Evolutionary conservation across 2,888 invertebrate species (phyloP).

Genomic region (Scelioninae gen. 2): DNA sequence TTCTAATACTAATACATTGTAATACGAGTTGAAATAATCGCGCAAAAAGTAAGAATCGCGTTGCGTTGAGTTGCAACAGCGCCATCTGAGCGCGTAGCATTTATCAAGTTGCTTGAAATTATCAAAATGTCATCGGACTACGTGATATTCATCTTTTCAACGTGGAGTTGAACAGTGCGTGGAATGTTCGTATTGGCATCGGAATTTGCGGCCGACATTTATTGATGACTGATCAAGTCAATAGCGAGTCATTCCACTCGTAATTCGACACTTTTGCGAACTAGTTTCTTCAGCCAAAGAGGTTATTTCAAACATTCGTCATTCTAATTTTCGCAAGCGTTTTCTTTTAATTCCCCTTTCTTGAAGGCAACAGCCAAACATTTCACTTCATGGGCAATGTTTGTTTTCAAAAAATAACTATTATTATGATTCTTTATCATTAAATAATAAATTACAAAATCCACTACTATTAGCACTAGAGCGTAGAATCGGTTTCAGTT

Average conservation of each 20-base stretch:
- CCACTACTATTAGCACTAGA: too few relatives aligned
- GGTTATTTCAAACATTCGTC: conserved; percentile 44
- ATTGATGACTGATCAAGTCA: conserved; percentile 11
- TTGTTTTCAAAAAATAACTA: too few relatives aligned
- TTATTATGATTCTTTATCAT: too few relatives aligned
- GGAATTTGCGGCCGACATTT: background rate
- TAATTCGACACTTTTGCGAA: conserved; percentile 1
- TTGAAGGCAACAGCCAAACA: too few relatives aligned
- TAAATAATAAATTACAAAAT: too few relatives aligned
- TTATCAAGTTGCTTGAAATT: conserved; percentile 35
- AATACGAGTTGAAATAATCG: conserved; percentile 3
- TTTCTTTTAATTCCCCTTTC: conserved; percentile 1
- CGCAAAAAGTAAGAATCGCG: conserved; percentile 9
- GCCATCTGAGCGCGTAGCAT: conserved; percentile 6
- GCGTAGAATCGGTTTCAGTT: too few relatives aligned
- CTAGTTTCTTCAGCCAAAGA: conserved; percentile 4
- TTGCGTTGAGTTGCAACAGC: too few relatives aligned
- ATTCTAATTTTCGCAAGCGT: conserved; percentile 18
- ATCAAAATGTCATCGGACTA: conserved; percentile 54
- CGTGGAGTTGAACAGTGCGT: conserved; percentile 2
- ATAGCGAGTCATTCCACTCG: background rate
- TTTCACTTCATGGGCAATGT: too few relatives aligned
- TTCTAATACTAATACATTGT: background rate
- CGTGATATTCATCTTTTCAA: conserved; percentile 40
- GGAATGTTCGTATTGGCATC: conserved; percentile 11